A percentile compares a stretch with the other conserved stretches of the same genome.
Evolutionary conservation across 2,113 vertebrate genomes (phyloP).

Genomic region (Vulpes lagopus): DNA sequence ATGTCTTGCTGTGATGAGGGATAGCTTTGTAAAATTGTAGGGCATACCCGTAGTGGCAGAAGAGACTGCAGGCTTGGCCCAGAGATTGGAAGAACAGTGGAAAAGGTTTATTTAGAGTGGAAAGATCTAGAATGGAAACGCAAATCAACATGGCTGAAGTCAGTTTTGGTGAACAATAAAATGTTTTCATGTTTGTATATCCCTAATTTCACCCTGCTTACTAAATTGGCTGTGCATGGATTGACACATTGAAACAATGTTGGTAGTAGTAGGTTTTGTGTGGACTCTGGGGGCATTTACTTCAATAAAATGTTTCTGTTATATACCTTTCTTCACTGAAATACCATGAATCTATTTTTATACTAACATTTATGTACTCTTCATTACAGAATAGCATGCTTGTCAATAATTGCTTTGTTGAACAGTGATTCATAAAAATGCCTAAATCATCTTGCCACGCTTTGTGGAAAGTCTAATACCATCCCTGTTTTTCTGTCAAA

Average conservation of each 20-base stretch:
- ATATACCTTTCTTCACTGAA: background rate
- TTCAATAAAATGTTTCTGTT: slow-evolving; percentile 8
- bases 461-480: background rate
- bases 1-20: background rate
- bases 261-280: background rate
- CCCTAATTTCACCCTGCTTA: background rate
- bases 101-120: background rate
- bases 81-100: background rate
- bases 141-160: background rate
- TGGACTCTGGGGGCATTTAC: background rate
- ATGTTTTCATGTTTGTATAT: background rate
- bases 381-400: background rate
- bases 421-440: background rate
- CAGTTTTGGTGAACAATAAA: background rate
- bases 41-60: fast-evolving
- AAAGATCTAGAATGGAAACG: background rate
- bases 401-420: background rate
- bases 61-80: background rate
- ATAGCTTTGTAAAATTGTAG: background rate
- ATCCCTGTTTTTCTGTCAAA: background rate
- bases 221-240: background rate
- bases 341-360: background rate
- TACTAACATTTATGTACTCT: background rate
- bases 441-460: background rate
- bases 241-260: background rate